Conservation (phyloP, 2,797 vertebrate genomes). For the Cyclopterus lumpus region DNA sequence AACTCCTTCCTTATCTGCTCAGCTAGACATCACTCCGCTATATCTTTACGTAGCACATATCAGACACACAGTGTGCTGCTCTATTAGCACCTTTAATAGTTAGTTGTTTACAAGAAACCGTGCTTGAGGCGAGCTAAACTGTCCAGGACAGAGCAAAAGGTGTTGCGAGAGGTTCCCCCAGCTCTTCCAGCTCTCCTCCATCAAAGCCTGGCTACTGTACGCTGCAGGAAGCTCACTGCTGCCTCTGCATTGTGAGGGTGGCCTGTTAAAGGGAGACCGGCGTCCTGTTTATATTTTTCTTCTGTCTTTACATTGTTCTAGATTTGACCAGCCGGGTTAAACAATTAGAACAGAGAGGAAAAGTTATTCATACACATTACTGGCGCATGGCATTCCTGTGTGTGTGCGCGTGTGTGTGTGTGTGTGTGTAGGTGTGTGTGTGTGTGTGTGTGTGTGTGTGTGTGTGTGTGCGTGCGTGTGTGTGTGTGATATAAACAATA, state of each 20-base stretch:
- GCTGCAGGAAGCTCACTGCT: slow-evolving; percentile 47
- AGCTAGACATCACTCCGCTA: background rate
- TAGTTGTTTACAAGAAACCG: background rate
- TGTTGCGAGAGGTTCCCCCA: background rate
- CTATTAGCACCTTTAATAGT: background rate
- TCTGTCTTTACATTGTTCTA: slow-evolving; percentile 59
- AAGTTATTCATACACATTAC: slow-evolving; percentile 30
- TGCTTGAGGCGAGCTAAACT: background rate
- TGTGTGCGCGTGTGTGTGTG: slow-evolving; percentile 1
- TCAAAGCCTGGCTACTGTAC: slow-evolving; percentile 1
- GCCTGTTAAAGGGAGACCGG: slow-evolving; percentile 17
- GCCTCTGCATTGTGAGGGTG: slow-evolving; percentile 33
- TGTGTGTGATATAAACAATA: background rate
- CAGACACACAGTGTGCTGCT: background rate
- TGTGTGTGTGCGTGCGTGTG: background rate
- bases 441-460: background rate
- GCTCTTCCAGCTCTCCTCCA: slow-evolving; percentile 1
- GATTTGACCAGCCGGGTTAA: slow-evolving; percentile 2
- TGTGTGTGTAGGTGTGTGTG: background rate
- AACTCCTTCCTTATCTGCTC: background rate
- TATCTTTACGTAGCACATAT: background rate
- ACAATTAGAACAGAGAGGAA: slow-evolving; percentile 37
- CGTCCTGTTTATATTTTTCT: slow-evolving; percentile 59
- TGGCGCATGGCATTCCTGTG: background rate
- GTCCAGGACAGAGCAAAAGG: background rate